phyloP scores from a whole-genome alignment of 1,140 invertebrate genomes.

The Drosophila arawakana region DNA sequence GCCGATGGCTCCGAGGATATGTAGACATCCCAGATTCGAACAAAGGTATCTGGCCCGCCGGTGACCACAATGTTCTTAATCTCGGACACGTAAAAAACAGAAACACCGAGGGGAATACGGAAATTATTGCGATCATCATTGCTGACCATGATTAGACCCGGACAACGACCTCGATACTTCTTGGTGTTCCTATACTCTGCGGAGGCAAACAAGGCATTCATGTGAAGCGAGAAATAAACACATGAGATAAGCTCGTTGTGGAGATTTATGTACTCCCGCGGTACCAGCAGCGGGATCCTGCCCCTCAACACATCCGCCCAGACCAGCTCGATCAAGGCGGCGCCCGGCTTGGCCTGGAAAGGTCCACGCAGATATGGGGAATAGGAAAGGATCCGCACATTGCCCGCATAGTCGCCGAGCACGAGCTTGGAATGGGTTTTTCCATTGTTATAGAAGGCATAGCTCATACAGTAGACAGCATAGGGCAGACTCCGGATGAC shows the following conservation, averaged over 20 bases:
- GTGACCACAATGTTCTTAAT: constrained; percentile 87
- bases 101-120: constrained; percentile 84
- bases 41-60: constrained; percentile 89
- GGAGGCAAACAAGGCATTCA: constrained; percentile 86
- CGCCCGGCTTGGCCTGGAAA: constrained; percentile 87
- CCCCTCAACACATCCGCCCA: constrained; percentile 86
- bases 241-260: constrained; percentile 88
- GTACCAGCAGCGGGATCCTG: constrained; percentile 84
- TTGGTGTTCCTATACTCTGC: constrained; percentile 84
- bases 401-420: constrained; percentile 88
- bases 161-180: constrained; percentile 71
- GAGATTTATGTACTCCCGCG: constrained; percentile 86
- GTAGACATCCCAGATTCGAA: constrained; percentile 91
- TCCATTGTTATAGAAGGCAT: constrained; percentile 86
- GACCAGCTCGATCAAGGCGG: constrained; percentile 86
- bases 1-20: constrained; percentile 87
- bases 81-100: constrained; percentile 87
- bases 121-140: constrained; percentile 66
- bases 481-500: constrained; percentile 86
- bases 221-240: constrained; percentile 87
- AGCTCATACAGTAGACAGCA: constrained; percentile 86
- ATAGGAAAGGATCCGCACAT: constrained; percentile 87
- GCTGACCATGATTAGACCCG: constrained; percentile 66
- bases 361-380: constrained; percentile 86
- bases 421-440: constrained; percentile 87